Evolutionary conservation across 2,888 invertebrate genomes (phyloP).

Genomic region (Chirona hameri): DNA sequence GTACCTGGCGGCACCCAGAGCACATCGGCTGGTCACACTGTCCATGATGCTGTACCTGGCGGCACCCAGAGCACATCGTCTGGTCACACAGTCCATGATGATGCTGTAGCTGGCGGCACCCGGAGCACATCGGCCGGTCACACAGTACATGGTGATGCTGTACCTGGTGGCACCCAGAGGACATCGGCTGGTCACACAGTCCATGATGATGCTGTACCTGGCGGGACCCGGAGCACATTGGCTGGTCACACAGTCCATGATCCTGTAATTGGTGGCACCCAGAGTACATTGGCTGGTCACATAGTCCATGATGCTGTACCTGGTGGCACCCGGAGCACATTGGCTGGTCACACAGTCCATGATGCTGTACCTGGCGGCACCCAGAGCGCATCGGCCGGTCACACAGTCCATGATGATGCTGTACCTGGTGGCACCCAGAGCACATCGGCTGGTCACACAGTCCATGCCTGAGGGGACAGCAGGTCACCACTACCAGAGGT

Average conservation of each 20-base stretch:
- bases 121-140: background rate
- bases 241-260: slow-evolving; percentile 58
- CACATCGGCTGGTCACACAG: too few relatives aligned
- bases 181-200: too few relatives aligned
- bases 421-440: slow-evolving; percentile 54
- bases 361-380: slow-evolving; percentile 58
- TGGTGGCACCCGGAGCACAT: slow-evolving; percentile 44
- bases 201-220: slow-evolving; percentile 65
- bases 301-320: slow-evolving; percentile 67
- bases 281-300: background rate
- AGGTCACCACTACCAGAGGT: too few relatives aligned
- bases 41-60: slow-evolving; percentile 63
- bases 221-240: slow-evolving; percentile 33
- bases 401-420: too few relatives aligned
- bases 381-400: background rate
- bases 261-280: slow-evolving; percentile 57
- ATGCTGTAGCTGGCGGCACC: slow-evolving; percentile 59
- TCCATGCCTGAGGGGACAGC: too few relatives aligned
- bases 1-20: slow-evolving; percentile 54
- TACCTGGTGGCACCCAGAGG: slow-evolving; percentile 54
- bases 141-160: too few relatives aligned
- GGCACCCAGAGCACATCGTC: slow-evolving; percentile 22
- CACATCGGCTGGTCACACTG: slow-evolving; percentile 49
- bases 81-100: too few relatives aligned
- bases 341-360: slow-evolving; percentile 54